Evolutionary conservation across 2,888 invertebrate species (phyloP), one percentile per base, ranked within the genome.

Genomic region (Eretmocerus hayati): DNA sequence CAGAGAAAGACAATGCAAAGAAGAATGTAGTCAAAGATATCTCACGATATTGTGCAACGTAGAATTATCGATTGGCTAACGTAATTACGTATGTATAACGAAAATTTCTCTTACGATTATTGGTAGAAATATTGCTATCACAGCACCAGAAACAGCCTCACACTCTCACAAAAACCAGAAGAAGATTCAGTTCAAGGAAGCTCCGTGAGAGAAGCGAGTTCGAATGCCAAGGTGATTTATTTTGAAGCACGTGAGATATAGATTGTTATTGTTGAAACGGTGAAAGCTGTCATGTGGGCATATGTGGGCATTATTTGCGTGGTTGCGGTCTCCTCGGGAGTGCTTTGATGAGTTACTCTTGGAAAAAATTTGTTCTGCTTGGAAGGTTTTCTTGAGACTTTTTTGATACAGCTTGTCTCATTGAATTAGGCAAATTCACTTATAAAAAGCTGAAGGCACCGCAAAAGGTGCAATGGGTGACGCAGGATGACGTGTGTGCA

Each of bases 141-240:
- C 15, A 9, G n/a, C n/a, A n/a, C n/a, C 19, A 9, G 20, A 20
- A n/a, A 48, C 20, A 4, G n/a, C 23, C 26, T 9, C 45, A 5
- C 11, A 22, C 40, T 16, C 11, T 15, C 8, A 30, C 0, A 18
- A 9, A 13, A 11, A 31, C 2, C 13, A 11, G 8, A 21, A 9
- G 41, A 43, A 43, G 46, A 52, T 52, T 44, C 33, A 49, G 52
- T 40, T 42, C 48, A 52, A 52, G 52, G 42, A 46, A 52, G 45
- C 26, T 30, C 18, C 37, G 36, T 30, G 21, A 4, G 13, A 42
- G 36, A 35, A n/a, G 26, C 20, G 41, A 55, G 42, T 55, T 53
- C 36, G 41, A 55, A 44, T 46, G 46, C 46, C 50, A 51, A 55
- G 53, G 55, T 53, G 50, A 51, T 46, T 55, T 53, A 55, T 55